Percentiles rank a stretch among this genome's conserved stretches.
Evolutionary conservation across 1,140 invertebrate species (phyloP).

Genomic region (Papilio polytes): DNA sequence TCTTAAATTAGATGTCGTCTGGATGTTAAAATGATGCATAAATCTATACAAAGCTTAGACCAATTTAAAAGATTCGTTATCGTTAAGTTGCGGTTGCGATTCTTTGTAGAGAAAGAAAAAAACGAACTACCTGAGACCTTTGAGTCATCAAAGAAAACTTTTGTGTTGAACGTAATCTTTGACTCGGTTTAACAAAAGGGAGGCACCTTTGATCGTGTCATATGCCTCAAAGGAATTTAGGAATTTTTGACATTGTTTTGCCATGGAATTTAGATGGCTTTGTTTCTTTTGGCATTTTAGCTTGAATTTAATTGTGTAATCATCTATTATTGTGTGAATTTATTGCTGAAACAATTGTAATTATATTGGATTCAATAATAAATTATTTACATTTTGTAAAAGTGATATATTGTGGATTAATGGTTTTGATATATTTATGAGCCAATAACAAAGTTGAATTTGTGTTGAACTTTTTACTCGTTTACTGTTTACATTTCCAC

Average conservation of each 20-base stretch:
- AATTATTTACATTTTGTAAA: not conserved
- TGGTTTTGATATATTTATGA: not conserved
- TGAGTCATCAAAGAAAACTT: slow-evolving; percentile 39
- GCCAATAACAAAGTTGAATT: not conserved
- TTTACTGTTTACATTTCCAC: not conserved
- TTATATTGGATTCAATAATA: not conserved
- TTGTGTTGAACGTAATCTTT: slow-evolving; percentile 39
- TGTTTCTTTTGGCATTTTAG: slow-evolving; percentile 15
- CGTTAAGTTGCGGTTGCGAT: slow-evolving; percentile 30
- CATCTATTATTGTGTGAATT: not conserved
- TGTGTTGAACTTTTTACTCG: too few species aligned
- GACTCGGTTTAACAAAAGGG: slow-evolving; percentile 34
- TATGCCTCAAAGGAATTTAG: slow-evolving; percentile 36
- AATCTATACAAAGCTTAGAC: slow-evolving; percentile 8
- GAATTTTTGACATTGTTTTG: slow-evolving; percentile 38
- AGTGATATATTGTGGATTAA: not conserved
- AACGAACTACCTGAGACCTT: slow-evolving; percentile 39
- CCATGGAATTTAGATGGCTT: slow-evolving; percentile 18
- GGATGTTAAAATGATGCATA: slow-evolving; percentile 8
- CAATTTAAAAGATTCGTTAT: slow-evolving; percentile 20
- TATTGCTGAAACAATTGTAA: slow-evolving; percentile 5
- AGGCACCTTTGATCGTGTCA: slow-evolving; percentile 40
- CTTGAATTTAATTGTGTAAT: slow-evolving; percentile 21
- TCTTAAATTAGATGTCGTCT: not conserved
- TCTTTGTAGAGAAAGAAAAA: slow-evolving; percentile 11